A percentile compares a stretch with the other conserved stretches of the same genome.
Conservation (phyloP, 2,888 invertebrate genomes). For the Limnephilus auricula region DNA sequence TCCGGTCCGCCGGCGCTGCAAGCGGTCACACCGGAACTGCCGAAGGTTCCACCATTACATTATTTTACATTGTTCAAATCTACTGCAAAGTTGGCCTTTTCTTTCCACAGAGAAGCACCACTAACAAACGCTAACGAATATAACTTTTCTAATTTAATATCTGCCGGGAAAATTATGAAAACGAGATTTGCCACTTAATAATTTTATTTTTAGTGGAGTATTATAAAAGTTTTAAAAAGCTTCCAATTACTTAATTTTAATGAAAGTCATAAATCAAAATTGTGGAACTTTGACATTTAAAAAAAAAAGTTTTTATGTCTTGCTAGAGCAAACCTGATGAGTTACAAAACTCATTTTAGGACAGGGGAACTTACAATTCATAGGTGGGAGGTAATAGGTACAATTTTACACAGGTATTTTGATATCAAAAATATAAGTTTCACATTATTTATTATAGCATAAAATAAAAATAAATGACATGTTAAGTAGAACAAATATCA, state of each 20-base stretch:
- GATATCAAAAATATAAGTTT: no score
- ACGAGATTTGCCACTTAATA: no score
- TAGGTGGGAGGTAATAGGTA: no score
- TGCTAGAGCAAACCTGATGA: no score
- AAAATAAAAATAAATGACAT: no score
- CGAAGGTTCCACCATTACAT: neutral
- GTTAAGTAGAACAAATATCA: no score
- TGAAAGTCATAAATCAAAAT: neutral
- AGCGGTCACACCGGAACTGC: constrained; percentile 20
- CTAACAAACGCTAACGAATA: neutral
- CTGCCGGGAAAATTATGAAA: neutral
- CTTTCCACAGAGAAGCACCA: neutral
- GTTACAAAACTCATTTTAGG: no score
- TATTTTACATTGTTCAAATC: neutral
- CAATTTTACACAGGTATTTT: no score
- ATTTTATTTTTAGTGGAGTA: neutral
- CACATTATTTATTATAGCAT: no score
- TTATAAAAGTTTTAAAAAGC: neutral
- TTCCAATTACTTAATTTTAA: neutral
- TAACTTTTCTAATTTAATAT: neutral
- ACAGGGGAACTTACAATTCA: no score
- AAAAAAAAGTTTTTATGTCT: no score
- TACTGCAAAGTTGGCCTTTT: neutral
- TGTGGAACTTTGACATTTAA: neutral
- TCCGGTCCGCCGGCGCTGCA: constrained; percentile 12